phyloP scores from a whole-genome alignment of 1,140 invertebrate species.

The Harpegnathos saltator region DNA sequence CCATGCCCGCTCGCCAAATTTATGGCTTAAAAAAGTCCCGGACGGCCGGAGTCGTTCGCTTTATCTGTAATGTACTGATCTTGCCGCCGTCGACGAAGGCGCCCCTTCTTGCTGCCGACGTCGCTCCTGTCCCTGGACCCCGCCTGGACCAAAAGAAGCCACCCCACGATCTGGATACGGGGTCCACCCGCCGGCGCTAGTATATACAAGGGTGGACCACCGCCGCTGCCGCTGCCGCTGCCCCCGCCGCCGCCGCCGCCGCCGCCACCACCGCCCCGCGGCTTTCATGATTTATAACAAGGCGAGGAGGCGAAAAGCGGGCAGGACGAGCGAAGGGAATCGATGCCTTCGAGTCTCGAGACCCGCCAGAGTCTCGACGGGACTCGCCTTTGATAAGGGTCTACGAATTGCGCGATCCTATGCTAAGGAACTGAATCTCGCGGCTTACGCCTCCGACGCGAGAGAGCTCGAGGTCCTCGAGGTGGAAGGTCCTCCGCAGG shows the following conservation, averaged over 20 bases:
- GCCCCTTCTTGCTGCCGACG: constrained; percentile 67
- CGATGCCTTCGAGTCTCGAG: constrained; percentile 63
- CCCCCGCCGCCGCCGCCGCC: constrained; percentile 45
- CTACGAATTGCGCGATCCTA: constrained; percentile 62
- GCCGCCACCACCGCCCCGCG: constrained; percentile 49
- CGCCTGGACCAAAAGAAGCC: constrained; percentile 68
- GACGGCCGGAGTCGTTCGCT: constrained; percentile 82
- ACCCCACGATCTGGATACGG: constrained; percentile 76
- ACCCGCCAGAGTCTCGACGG: constrained; percentile 47
- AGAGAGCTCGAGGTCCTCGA: constrained; percentile 1
- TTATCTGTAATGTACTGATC: constrained; percentile 86
- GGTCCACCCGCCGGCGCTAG: constrained; percentile 65
- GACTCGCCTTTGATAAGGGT: constrained; percentile 77
- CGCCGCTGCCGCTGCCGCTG: background rate
- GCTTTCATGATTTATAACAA: constrained; percentile 82
- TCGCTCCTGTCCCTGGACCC: constrained; percentile 71
- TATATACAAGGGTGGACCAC: constrained; percentile 74
- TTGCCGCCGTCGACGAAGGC: constrained; percentile 81
- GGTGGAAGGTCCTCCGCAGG: background rate
- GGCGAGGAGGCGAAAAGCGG: constrained; percentile 63
- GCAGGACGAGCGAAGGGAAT: constrained; percentile 40
- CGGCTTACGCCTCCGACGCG: constrained; percentile 39
- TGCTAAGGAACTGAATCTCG: constrained; percentile 55
- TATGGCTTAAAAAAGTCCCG: constrained; percentile 86
- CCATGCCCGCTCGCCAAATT: constrained; percentile 77